Percentiles rank a stretch among this genome's conserved stretches.
Evolutionary conservation across 2,888 invertebrate genomes (phyloP).

Genomic region (Koerneria pararmatus): DNA sequence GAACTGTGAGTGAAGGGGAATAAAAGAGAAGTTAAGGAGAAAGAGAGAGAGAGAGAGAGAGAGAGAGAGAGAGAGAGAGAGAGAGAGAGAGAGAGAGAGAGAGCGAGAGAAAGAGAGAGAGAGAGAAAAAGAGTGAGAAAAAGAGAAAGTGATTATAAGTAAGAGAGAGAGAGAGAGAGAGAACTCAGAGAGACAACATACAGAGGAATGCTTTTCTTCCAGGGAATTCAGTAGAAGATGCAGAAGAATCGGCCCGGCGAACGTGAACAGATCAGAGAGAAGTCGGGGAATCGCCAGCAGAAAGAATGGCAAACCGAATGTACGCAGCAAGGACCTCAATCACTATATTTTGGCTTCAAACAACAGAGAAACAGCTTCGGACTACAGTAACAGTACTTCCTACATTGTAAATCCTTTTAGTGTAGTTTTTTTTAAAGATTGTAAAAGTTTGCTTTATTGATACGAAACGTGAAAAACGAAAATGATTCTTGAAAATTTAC

Average conservation of each 20-base stretch:
- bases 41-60: constrained; percentile 73
- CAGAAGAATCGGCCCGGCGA: constrained; percentile 82
- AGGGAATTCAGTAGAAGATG: constrained; percentile 71
- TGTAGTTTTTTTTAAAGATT: too few relatives aligned
- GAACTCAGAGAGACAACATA: too few relatives aligned
- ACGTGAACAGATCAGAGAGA: constrained; percentile 76
- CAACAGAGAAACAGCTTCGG: constrained; percentile 60
- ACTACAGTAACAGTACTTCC: constrained; percentile 66
- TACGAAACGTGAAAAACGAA: too few relatives aligned
- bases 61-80: too few relatives aligned
- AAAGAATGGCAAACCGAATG: constrained; percentile 76
- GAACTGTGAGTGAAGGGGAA: neutral
- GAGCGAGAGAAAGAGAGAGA: too few relatives aligned
- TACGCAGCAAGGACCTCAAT: constrained; percentile 28
- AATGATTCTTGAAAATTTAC: too few relatives aligned
- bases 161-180: constrained; percentile 70
- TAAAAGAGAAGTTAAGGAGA: constrained; percentile 83
- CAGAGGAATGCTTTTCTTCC: neutral
- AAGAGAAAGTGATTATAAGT: constrained; percentile 78
- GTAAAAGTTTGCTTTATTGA: too few relatives aligned
- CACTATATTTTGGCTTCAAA: neutral
- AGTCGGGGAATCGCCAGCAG: constrained; percentile 79
- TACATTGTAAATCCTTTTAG: neutral
- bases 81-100: too few relatives aligned
- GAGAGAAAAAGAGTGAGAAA: constrained; percentile 65